These are phyloP conservation scores for Anastrepha obliqua DNA, from an alignment of 1,140 invertebrate species.

Conservation along the genomic window DNA sequence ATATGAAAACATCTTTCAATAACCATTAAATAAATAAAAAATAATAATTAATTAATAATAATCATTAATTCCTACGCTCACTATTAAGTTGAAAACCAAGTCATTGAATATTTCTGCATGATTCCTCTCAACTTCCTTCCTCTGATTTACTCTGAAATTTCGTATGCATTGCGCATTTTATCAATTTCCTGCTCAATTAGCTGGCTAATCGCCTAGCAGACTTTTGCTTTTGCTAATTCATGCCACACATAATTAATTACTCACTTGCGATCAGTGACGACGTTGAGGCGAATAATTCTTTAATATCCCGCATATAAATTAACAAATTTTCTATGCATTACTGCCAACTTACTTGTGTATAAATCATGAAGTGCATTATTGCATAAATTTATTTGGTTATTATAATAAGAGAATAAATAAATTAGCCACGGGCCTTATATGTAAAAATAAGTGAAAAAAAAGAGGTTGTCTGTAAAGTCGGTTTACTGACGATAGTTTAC, in stretches of 20 bases:
- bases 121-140: not conserved
- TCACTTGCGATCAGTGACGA: not conserved
- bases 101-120: not conserved
- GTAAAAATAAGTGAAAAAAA: not conserved
- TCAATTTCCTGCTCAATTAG: conserved; percentile 47
- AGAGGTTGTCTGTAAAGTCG: too few relatives aligned
- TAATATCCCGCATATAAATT: conserved; percentile 20
- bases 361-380: not conserved
- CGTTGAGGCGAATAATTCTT: not conserved
- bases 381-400: conserved; percentile 14
- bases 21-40: too few relatives aligned
- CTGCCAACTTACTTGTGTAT: not conserved
- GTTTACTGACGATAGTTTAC: too few relatives aligned
- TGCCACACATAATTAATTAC: conserved; percentile 51
- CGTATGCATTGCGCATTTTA: not conserved
- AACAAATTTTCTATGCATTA: not conserved
- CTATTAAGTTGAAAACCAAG: too few relatives aligned
- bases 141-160: not conserved
- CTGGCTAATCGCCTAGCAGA: conserved; percentile 24
- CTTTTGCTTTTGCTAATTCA: conserved; percentile 30
- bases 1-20: too few relatives aligned
- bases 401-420: not conserved
- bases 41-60: too few relatives aligned
- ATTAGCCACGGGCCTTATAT: not conserved
- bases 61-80: too few relatives aligned